Conservation (phyloP, 2,888 invertebrate genomes). For the Drosophila merina region DNA sequence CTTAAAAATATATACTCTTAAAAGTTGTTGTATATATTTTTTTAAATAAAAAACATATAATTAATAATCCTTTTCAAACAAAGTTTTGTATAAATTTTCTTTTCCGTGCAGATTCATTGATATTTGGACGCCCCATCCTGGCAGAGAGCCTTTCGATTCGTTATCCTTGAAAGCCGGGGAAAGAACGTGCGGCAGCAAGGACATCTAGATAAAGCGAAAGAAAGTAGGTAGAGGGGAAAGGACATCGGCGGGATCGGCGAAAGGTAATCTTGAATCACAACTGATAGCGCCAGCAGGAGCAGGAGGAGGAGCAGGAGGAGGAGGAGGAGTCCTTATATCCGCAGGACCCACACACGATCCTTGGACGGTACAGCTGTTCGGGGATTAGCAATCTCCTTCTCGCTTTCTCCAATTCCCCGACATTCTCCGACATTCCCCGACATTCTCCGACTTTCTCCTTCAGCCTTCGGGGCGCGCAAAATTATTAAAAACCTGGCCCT, state of each 20-base stretch:
- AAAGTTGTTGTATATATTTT: too few relatives aligned
- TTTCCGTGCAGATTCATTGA: conserved; percentile 1
- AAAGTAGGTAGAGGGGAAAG: conserved; percentile 47
- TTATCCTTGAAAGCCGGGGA: neutral
- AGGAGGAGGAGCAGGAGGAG: neutral
- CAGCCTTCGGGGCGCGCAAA: conserved; percentile 24
- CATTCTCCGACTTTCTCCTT: conserved; percentile 5
- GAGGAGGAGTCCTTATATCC: neutral
- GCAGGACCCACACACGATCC: conserved; percentile 27
- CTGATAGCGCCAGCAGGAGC: conserved; percentile 52
- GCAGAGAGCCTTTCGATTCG: conserved; percentile 1
- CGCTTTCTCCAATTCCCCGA: conserved; percentile 4
- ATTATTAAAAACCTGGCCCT: conserved; percentile 46
- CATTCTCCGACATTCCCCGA: neutral
- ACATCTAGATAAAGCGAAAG: conserved; percentile 59
- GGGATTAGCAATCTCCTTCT: conserved; percentile 36
- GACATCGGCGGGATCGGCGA: conserved; percentile 12
- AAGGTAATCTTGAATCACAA: conserved; percentile 67
- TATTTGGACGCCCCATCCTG: conserved; percentile 4
- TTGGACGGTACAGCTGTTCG: conserved; percentile 35
- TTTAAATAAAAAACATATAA: too few relatives aligned
- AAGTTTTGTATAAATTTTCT: neutral
- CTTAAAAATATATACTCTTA: too few relatives aligned
- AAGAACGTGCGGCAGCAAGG: conserved; percentile 51
- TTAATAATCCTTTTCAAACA: too few relatives aligned